A percentile compares a stretch with the other conserved stretches of the same genome.
Evolutionary conservation across 2,113 vertebrate genomes (phyloP).

Genomic region (Numenius arquata): DNA sequence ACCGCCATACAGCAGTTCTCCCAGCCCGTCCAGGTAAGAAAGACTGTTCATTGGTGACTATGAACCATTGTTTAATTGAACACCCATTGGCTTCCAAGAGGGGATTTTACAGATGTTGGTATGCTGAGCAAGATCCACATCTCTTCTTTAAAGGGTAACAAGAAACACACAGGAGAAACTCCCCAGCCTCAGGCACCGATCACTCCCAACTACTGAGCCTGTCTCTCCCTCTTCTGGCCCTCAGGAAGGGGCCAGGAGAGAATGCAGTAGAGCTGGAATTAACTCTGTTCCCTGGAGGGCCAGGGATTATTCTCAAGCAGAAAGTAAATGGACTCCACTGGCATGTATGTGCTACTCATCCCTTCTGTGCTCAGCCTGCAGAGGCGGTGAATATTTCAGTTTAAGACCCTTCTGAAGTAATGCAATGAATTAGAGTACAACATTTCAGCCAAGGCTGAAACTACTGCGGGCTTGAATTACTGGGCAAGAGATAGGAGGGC

Average conservation of each 20-base stretch:
- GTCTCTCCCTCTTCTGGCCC: neutral
- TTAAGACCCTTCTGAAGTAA: neutral
- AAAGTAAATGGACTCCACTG: neutral
- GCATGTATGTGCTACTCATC: neutral
- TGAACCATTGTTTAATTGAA: neutral
- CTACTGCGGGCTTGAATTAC: neutral
- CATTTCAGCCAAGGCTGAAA: neutral
- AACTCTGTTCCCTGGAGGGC: neutral
- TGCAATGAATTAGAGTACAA: neutral
- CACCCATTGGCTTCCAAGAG: neutral
- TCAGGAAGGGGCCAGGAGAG: neutral
- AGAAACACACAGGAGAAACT: neutral
- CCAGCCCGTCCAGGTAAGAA: slow-evolving; percentile 82
- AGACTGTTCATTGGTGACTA: neutral
- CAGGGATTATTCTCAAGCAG: neutral
- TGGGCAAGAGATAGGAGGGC: neutral
- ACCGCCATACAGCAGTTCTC: slow-evolving; percentile 73
- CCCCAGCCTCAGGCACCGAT: neutral
- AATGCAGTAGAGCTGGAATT: neutral
- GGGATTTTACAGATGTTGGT: neutral
- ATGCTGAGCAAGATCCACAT: neutral
- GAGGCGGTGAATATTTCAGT: neutral
- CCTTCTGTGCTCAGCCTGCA: neutral
- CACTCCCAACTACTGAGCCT: neutral
- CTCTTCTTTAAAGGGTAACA: neutral